Evolutionary conservation across 92 coral and sea anemone genomes (phyloP).

Genomic region (Heliopora coerulea): DNA sequence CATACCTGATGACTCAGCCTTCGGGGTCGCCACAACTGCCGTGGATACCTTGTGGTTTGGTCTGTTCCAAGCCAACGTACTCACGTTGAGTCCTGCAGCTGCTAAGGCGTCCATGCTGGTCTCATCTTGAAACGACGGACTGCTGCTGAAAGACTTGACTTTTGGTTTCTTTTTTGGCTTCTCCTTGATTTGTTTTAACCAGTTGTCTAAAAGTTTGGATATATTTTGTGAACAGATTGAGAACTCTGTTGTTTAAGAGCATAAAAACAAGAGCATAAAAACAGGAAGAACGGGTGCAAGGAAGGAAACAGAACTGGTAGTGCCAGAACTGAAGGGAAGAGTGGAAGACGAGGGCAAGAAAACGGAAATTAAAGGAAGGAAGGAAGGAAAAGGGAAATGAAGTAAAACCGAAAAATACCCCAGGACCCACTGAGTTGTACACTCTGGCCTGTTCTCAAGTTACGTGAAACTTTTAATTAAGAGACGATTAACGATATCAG

Average conservation of each 20-base stretch:
- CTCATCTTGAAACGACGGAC: conserved; percentile 47
- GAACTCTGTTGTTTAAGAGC: neutral
- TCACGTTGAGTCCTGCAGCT: conserved; percentile 90
- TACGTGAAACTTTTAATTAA: too few relatives aligned
- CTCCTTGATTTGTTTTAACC: conserved; percentile 34
- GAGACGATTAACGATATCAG: too few relatives aligned
- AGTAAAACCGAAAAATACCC: too few relatives aligned
- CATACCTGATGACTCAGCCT: conserved; percentile 27
- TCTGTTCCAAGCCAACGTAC: conserved; percentile 64
- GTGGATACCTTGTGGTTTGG: conserved; percentile 2
- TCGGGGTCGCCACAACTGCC: conserved; percentile 35
- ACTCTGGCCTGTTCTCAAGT: too few relatives aligned
- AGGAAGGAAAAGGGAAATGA: too few relatives aligned
- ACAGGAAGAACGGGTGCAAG: too few relatives aligned
- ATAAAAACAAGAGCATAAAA: too few relatives aligned
- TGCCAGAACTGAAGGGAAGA: too few relatives aligned
- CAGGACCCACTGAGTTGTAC: too few relatives aligned
- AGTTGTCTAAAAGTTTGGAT: conserved; percentile 16
- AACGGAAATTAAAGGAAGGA: too few relatives aligned
- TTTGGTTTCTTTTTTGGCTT: conserved; percentile 70
- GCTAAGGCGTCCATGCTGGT: conserved; percentile 77
- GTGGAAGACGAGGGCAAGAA: too few relatives aligned
- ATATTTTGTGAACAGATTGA: neutral
- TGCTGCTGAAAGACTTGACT: conserved; percentile 56
- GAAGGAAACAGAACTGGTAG: too few relatives aligned